Percentiles rank a stretch among this genome's conserved stretches.
Conservation (phyloP, 2,888 invertebrate species). For the Coleophora deauratella region DNA sequence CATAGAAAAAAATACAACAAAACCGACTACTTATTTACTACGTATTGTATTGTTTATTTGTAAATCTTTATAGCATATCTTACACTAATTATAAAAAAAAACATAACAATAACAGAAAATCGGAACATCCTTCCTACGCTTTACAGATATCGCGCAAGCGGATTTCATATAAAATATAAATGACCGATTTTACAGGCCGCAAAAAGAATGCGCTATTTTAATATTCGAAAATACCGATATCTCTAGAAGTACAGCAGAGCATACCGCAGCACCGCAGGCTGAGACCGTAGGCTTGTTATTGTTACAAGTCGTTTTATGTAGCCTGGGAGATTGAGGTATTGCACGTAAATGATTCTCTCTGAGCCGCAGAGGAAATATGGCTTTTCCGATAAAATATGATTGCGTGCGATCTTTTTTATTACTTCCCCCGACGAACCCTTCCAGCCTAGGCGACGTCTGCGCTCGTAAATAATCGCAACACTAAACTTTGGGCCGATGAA, state of each 20-base stretch:
- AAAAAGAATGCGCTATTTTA: conserved; percentile 2
- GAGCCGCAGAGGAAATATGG: conserved; percentile 33
- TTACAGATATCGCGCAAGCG: too few species aligned
- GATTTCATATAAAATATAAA: too few species aligned
- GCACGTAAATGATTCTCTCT: conserved; percentile 32
- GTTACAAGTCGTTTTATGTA: conserved; percentile 50
- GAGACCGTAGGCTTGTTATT: conserved; percentile 34
- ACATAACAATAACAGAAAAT: too few species aligned
- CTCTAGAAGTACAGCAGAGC: too few species aligned
- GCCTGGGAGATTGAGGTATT: conserved; percentile 45
- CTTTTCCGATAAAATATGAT: conserved; percentile 66
- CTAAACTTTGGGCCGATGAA: not conserved
- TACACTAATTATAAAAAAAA: too few species aligned
- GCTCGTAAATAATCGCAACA: conserved; percentile 27
- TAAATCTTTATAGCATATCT: too few species aligned
- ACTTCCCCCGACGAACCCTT: conserved; percentile 19
- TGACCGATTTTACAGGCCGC: too few species aligned
- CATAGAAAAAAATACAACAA: too few species aligned
- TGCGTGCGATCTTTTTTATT: conserved; percentile 59
- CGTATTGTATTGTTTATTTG: too few species aligned
- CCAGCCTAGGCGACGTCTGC: conserved; percentile 20
- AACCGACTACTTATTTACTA: too few species aligned
- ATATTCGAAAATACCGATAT: too few species aligned
- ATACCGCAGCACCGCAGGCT: not conserved
- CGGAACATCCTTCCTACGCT: too few species aligned